Evolutionary conservation across 2,113 vertebrate species (phyloP).

Genomic region (Ceyx cyanopectus): DNA sequence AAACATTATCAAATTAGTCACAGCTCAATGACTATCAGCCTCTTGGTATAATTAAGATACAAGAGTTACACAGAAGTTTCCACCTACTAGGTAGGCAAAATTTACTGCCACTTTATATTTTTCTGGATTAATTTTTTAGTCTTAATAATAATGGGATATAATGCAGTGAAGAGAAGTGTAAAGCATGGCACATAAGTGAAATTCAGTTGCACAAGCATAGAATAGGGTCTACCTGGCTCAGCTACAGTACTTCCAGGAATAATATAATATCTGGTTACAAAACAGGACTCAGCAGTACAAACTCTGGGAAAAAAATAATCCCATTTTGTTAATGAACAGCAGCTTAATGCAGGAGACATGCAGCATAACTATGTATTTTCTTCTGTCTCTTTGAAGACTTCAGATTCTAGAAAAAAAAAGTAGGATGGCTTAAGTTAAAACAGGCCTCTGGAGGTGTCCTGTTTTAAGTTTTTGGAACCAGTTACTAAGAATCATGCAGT

Average conservation of each 20-base stretch:
- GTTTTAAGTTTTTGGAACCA: neutral
- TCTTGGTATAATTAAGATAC: neutral
- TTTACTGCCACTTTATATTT: neutral
- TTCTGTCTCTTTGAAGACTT: neutral
- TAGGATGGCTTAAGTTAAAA: neutral
- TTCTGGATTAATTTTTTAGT: neutral
- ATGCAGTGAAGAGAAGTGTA: neutral
- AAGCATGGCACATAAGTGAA: neutral
- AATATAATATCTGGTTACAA: neutral
- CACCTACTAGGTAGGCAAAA: neutral
- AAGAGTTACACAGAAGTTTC: neutral
- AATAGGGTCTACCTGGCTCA: neutral
- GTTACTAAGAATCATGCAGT: neutral
- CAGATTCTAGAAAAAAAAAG: neutral
- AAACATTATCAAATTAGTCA: conserved; percentile 20
- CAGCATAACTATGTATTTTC: neutral
- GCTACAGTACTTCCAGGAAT: neutral
- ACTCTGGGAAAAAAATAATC: neutral
- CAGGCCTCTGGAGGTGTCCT: neutral
- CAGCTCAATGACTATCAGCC: neutral
- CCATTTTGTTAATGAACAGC: neutral
- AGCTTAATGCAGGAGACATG: neutral
- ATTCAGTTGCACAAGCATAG: neutral
- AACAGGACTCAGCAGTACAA: neutral
- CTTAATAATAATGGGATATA: neutral